These are phyloP conservation scores for Neocrepidodera transversa DNA, from an alignment of 2,888 invertebrate species.

Conservation along the genomic window DNA sequence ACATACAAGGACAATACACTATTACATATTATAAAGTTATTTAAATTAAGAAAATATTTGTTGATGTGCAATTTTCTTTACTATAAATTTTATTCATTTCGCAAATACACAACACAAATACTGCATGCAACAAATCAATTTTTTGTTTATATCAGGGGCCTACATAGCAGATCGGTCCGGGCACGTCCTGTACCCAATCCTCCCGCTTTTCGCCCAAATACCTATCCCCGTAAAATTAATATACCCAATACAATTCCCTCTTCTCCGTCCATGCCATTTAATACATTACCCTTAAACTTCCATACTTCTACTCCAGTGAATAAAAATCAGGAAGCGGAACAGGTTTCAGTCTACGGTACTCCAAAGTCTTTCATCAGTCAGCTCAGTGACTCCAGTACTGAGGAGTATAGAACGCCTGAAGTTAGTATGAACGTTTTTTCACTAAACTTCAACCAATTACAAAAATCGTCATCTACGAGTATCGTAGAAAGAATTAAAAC, in stretches of 20 bases:
- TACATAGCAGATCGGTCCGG: slow-evolving; percentile 68
- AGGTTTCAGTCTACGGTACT: slow-evolving; percentile 40
- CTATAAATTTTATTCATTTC: too few relatives aligned
- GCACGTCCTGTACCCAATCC: slow-evolving; percentile 46
- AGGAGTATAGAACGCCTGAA: slow-evolving; percentile 56
- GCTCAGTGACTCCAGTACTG: slow-evolving; percentile 50
- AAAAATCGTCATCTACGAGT: slow-evolving; percentile 52
- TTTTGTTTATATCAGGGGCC: slow-evolving; percentile 65
- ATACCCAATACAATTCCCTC: slow-evolving; percentile 48
- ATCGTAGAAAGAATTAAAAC: slow-evolving; percentile 45
- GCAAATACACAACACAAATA: too few relatives aligned
- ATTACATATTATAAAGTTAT: too few relatives aligned
- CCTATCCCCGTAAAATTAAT: slow-evolving; percentile 50
- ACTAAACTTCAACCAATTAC: slow-evolving; percentile 51
- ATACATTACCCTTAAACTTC: slow-evolving; percentile 35
- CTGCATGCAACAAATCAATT: slow-evolving; percentile 61
- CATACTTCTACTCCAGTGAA: slow-evolving; percentile 37
- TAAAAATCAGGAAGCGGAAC: slow-evolving; percentile 5
- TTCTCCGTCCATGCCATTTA: slow-evolving; percentile 36
- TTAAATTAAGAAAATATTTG: too few relatives aligned
- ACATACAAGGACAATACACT: too few relatives aligned
- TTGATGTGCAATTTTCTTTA: too few relatives aligned
- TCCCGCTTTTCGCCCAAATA: slow-evolving; percentile 46
- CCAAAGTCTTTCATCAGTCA: slow-evolving; percentile 48
- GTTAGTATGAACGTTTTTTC: slow-evolving; percentile 44